A percentile compares a stretch with the other conserved stretches of the same genome.
phyloP scores from a whole-genome alignment of 2,113 vertebrate genomes.

The Ardeotis arabs region DNA sequence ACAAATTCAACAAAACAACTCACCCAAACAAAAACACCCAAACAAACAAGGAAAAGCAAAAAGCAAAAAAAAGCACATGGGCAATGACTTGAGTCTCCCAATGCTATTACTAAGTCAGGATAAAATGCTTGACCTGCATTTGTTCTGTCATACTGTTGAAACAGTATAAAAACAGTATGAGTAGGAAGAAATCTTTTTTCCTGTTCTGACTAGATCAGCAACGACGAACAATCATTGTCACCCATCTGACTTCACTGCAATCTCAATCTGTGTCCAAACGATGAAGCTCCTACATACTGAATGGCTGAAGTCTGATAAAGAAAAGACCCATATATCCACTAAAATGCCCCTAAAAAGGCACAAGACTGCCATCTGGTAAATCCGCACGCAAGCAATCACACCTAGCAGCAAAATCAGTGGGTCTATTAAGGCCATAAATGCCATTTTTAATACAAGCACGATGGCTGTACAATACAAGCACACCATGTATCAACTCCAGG shows the following conservation, averaged over 20 bases:
- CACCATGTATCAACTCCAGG: not conserved
- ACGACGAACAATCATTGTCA: not conserved
- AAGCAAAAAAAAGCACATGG: not conserved
- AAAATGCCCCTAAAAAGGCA: not conserved
- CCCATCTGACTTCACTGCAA: accelerated
- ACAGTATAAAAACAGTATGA: not conserved
- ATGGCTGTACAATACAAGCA: not conserved
- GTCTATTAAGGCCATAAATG: not conserved
- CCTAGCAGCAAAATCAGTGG: not conserved
- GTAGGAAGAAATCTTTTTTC: not conserved
- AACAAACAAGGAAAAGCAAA: not conserved
- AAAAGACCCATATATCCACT: not conserved
- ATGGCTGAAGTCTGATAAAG: not conserved
- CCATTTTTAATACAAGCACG: not conserved
- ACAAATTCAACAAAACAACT: not conserved
- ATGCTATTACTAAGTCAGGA: not conserved
- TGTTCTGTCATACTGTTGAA: not conserved
- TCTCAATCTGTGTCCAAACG: not conserved
- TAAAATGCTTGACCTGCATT: not conserved
- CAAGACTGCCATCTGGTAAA: not conserved
- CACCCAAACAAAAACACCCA: not conserved
- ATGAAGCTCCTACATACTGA: not conserved
- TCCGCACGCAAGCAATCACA: not conserved
- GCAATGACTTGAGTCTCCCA: accelerated
- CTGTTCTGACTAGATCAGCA: not conserved